These are phyloP conservation scores for Halocynthia roretzi DNA, from an alignment of 23 tunicate species.

Conservation along the genomic window DNA sequence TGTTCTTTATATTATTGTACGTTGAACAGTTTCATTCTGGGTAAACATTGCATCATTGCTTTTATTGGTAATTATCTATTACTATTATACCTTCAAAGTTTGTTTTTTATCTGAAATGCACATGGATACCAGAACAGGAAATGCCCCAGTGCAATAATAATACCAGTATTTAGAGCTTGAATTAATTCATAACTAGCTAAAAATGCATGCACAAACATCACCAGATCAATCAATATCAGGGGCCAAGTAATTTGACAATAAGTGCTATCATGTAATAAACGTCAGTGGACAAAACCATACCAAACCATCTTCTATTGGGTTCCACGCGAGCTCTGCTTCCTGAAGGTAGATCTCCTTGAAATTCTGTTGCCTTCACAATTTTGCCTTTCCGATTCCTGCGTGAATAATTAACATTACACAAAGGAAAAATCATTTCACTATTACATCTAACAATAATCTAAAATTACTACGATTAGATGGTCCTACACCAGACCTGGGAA, in stretches of 20 bases:
- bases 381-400: slow-evolving; percentile 82
- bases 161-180: no score
- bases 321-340: slow-evolving; percentile 89
- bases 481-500: not conserved
- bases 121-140: no score
- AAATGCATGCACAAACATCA: not conserved
- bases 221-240: not conserved
- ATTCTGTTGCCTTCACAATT: slow-evolving; percentile 80
- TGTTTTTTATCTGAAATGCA: no score
- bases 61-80: no score
- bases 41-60: no score
- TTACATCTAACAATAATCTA: no score
- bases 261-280: no score
- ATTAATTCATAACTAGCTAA: not conserved
- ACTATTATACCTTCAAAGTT: no score
- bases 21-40: no score
- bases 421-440: no score
- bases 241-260: not conserved
- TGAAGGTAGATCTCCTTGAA: slow-evolving; percentile 64
- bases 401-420: not conserved
- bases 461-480: not conserved
- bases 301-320: slow-evolving; percentile 96
- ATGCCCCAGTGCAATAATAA: no score
- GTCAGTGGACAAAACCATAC: slow-evolving; percentile 10
- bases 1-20: no score